Evolutionary conservation across 2,797 vertebrate species (phyloP).

Genomic region (Gymnocypris eckloni): DNA sequence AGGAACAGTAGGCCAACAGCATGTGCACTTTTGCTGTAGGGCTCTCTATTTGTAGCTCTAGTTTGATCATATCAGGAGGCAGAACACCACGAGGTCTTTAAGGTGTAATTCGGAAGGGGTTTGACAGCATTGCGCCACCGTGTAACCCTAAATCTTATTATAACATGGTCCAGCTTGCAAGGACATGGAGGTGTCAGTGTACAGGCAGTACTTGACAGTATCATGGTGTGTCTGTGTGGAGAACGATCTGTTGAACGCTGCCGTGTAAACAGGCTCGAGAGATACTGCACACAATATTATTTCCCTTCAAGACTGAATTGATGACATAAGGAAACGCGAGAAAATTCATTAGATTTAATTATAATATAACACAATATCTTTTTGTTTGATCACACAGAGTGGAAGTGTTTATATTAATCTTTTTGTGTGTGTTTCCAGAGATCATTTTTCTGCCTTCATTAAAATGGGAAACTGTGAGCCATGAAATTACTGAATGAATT

Average conservation of each 20-base stretch:
- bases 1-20: background rate
- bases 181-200: conserved; percentile 22
- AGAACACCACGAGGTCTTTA: conserved; percentile 20
- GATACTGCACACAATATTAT: too few relatives aligned
- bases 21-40: background rate
- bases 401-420: conserved; percentile 18
- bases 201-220: conserved; percentile 24
- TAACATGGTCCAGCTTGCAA: conserved; percentile 23
- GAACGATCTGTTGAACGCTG: background rate
- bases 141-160: conserved; percentile 21
- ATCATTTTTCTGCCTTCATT: conserved; percentile 14
- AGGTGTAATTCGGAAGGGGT: conserved; percentile 21
- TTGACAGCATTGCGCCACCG: conserved; percentile 11
- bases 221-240: conserved; percentile 13
- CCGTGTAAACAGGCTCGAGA: background rate
- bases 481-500: conserved; percentile 47
- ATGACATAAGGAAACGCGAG: conserved; percentile 6
- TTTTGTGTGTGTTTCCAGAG: background rate
- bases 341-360: conserved; percentile 33
- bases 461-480: conserved; percentile 41
- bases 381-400: conserved; percentile 20
- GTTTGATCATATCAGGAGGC: conserved; percentile 21
- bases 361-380: background rate
- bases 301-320: background rate
- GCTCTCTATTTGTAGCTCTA: conserved; percentile 19